Base-by-base conservation (phyloP, 2,113 vertebrate species). In the Lasiurus borealis region DNA sequence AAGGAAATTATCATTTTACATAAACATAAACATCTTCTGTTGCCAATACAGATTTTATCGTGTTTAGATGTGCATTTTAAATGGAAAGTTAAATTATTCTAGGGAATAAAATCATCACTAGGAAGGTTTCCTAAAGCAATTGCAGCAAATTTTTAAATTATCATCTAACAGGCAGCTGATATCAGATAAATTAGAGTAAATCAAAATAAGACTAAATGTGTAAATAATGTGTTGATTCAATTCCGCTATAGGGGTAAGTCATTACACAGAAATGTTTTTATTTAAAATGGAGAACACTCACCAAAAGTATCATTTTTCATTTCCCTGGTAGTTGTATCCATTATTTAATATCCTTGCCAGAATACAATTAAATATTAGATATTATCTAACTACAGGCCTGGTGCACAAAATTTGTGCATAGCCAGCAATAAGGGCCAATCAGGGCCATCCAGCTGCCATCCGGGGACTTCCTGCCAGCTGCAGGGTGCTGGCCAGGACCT, bases 101-200 rank as follows among this genome's bases (percentile, higher is more conserved):
- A 93, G 64, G 69, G 95, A 97, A 92, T 97, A 98, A 97, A 98
- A 93, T 96, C 2, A 94, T 94, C 72, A 97, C 95, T 95, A 94
- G 85, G 73, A 97, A 96, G 82, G 31, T 91, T 97, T 97, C 93
- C 94, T 95, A 93, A 96, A 96, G 84, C 81, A 98, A 97, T 97
- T 97, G 81, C 25, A 97, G 82, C 14, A 64, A 94, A 97, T 96
- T 95, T 88, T 88, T 82, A 87, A 98, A 85, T 96, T 81, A 96
- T 57, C 85, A 93, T 92, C 73, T 95, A 80, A 78, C 62, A 82
- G 64, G 75, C 91, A 97, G 95, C 54, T 96, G 36, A 27, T 88
- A 97, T 59, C 73, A 97, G 88, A 95, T 86, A 86, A 88, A 93
- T 91, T 97, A 96, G 88, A 92, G 91, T 93, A 95, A 97, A 96